phyloP scores from a whole-genome alignment of 1,140 invertebrate species.

The Colletes gigas region DNA sequence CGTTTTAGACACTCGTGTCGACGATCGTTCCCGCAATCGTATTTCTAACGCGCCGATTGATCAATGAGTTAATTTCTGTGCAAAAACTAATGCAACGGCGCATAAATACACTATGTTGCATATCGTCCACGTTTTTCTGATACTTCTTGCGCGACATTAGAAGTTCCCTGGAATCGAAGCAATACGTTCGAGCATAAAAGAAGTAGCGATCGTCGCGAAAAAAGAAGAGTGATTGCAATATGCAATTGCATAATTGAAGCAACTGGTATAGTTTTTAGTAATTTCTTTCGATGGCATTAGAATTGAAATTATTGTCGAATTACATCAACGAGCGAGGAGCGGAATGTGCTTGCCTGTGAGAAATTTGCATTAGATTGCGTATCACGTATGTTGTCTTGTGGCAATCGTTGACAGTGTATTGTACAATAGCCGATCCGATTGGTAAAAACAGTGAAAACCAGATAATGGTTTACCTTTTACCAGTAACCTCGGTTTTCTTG shows the following conservation, averaged over 20 bases:
- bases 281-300: too few species aligned
- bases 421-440: background rate
- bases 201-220: too few species aligned
- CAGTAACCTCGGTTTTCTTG: background rate
- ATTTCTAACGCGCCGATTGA: background rate
- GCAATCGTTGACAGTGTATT: background rate
- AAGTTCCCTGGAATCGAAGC: too few species aligned
- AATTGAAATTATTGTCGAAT: too few species aligned
- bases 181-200: too few species aligned
- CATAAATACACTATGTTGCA: background rate
- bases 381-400: background rate
- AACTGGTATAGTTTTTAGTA: too few species aligned
- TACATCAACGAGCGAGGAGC: too few species aligned
- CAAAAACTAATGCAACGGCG: background rate
- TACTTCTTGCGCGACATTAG: too few species aligned
- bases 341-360: background rate
- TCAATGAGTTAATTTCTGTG: background rate
- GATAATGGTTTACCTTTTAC: background rate
- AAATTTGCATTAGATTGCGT: background rate
- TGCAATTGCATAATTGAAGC: too few species aligned
- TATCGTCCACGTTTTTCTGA: background rate
- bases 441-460: background rate
- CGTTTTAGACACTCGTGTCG: background rate
- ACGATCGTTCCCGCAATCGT: too few species aligned
- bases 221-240: too few species aligned